Evolutionary conservation across 2,888 invertebrate genomes (phyloP).

Genomic region (Drosophila trichaetosa): DNA sequence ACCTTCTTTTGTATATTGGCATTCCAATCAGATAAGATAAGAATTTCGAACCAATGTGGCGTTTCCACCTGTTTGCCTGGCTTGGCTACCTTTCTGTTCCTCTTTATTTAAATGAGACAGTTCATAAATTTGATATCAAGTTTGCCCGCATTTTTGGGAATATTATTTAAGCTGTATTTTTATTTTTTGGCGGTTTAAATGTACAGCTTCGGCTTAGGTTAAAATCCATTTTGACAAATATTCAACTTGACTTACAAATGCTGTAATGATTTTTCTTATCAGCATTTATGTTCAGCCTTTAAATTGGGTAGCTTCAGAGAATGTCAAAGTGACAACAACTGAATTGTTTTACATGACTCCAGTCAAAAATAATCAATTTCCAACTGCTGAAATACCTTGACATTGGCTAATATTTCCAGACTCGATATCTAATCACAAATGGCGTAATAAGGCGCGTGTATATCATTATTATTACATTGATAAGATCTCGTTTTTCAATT

Average conservation of each 20-base stretch:
- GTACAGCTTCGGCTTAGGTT: no score
- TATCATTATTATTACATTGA: constrained; percentile 32
- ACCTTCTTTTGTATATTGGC: constrained; percentile 59
- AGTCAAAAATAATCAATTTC: constrained; percentile 14
- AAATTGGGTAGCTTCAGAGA: constrained; percentile 36
- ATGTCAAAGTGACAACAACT: constrained; percentile 10
- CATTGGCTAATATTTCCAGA: constrained; percentile 27
- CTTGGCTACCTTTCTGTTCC: constrained; percentile 52
- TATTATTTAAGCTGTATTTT: neutral
- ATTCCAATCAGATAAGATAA: constrained; percentile 67
- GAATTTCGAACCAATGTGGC: constrained; percentile 14
- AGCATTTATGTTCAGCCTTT: constrained; percentile 19
- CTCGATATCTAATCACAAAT: constrained; percentile 42
- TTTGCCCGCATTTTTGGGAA: neutral
- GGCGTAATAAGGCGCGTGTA: constrained; percentile 41
- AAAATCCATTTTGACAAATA: neutral
- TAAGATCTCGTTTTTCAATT: constrained; percentile 18
- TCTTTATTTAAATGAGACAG: constrained; percentile 52
- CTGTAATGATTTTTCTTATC: constrained; percentile 19
- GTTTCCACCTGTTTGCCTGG: constrained; percentile 33
- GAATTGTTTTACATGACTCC: constrained; percentile 31
- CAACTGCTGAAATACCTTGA: constrained; percentile 17
- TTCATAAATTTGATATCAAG: neutral
- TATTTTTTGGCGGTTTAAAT: no score
- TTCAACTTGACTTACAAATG: neutral